A percentile compares a stretch with the other conserved stretches of the same genome.
Conservation (phyloP, 2,113 vertebrate genomes). For the Tauraco erythrolophus region DNA sequence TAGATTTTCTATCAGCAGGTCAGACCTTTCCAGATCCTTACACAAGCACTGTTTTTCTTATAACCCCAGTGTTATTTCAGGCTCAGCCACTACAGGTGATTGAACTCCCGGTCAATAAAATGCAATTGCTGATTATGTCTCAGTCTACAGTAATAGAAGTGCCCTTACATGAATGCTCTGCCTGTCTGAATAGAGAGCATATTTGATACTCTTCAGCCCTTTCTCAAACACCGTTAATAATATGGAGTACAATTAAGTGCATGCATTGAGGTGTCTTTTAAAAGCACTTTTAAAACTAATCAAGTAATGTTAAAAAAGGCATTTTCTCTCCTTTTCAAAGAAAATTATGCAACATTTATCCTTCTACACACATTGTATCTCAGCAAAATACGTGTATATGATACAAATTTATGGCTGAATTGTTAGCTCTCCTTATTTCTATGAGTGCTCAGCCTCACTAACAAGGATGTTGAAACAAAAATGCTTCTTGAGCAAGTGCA, state of each 20-base stretch:
- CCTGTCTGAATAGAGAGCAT: not conserved
- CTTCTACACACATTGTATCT: not conserved
- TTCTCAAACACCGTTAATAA: not conserved
- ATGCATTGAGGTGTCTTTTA: not conserved
- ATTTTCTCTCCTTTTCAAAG: not conserved
- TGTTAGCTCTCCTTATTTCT: not conserved
- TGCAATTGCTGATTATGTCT: conserved; percentile 33
- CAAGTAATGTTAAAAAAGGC: accelerated
- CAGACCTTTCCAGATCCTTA: not conserved
- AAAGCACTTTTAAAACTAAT: not conserved
- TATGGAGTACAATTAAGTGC: not conserved
- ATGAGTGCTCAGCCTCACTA: not conserved
- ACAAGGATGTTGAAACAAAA: conserved; percentile 19
- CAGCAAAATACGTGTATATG: not conserved
- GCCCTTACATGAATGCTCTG: not conserved
- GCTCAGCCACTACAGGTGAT: conserved; percentile 56
- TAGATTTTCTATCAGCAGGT: not conserved
- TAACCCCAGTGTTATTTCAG: not conserved
- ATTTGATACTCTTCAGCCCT: not conserved
- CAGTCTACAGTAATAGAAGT: not conserved
- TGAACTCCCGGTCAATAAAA: conserved; percentile 70
- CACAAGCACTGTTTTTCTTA: not conserved
- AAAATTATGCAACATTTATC: not conserved
- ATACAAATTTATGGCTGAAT: not conserved
- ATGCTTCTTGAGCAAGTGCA: not conserved